A percentile compares a stretch with the other conserved stretches of the same genome.
Evolutionary conservation across 2,113 vertebrate genomes (phyloP).

Genomic region (Perca flavescens): DNA sequence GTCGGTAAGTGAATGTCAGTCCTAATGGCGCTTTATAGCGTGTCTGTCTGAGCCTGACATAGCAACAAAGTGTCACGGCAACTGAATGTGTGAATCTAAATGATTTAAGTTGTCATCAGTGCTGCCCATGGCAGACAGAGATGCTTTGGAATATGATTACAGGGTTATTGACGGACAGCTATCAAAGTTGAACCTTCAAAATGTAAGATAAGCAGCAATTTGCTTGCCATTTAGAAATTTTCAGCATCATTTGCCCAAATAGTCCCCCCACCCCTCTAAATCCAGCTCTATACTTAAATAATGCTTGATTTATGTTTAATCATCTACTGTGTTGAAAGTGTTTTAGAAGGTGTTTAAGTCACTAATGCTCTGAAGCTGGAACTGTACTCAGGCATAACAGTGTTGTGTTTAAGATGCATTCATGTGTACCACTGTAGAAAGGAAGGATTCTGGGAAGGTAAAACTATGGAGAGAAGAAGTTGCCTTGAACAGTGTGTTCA

Average conservation of each 20-base stretch:
- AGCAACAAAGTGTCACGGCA: constrained; percentile 8
- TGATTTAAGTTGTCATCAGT: constrained; percentile 44
- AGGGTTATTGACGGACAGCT: constrained; percentile 17
- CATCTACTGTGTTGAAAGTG: background rate
- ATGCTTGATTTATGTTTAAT: background rate
- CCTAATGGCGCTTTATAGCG: constrained; percentile 24
- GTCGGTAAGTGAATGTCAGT: constrained; percentile 12
- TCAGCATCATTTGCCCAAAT: constrained; percentile 24
- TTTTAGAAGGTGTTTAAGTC: background rate
- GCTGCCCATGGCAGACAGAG: background rate
- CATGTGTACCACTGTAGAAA: background rate
- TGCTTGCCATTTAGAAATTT: background rate
- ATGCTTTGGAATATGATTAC: constrained; percentile 39
- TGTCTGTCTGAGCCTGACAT: constrained; percentile 16
- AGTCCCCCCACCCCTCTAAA: background rate
- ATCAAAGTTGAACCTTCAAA: constrained; percentile 21
- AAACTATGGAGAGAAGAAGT: background rate
- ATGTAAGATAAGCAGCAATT: constrained; percentile 15
- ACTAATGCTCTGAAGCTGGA: background rate
- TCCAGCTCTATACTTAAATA: background rate
- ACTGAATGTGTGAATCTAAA: constrained; percentile 41
- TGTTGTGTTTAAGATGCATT: background rate
- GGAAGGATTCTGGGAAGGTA: background rate
- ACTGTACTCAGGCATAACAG: background rate
- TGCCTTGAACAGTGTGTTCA: background rate